Evolutionary conservation across 2,113 vertebrate species (phyloP).

Genomic region (Cephalopterus ornatus): DNA sequence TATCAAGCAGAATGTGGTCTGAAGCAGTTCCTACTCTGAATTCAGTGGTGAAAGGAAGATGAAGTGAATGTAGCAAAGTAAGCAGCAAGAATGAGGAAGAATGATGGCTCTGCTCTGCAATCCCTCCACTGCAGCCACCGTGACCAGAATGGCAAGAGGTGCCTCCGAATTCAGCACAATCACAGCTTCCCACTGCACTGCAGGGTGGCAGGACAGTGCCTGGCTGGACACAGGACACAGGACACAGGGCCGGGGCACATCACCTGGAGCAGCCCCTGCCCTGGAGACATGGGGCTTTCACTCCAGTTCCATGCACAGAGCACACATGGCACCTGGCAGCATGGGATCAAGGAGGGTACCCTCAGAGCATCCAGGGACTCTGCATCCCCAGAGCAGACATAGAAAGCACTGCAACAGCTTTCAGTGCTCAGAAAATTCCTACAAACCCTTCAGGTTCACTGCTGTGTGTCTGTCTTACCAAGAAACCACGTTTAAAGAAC

Average conservation of each 20-base stretch:
- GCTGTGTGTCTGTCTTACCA: accelerated
- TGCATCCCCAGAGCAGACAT: background rate
- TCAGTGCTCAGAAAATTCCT: background rate
- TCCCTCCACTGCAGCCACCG: background rate
- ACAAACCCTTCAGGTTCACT: background rate
- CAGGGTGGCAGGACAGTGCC: background rate
- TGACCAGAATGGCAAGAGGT: background rate
- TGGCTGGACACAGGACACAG: background rate
- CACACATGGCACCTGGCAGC: background rate
- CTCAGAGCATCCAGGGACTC: background rate
- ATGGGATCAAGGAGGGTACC: accelerated
- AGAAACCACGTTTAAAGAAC: background rate
- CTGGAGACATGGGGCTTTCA: background rate
- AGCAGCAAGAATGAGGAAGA: background rate
- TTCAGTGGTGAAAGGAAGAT: background rate
- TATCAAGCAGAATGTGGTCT: background rate
- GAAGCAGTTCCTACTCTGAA: background rate
- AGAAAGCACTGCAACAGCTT: background rate
- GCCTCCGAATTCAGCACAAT: background rate
- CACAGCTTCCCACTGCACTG: background rate
- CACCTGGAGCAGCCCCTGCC: background rate
- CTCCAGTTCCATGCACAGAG: accelerated
- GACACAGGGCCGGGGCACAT: background rate
- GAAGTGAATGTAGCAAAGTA: background rate
- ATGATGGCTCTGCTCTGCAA: background rate